A percentile compares a stretch with the other conserved stretches of the same genome.
These are phyloP conservation scores for Enteromius radiatus DNA, from an alignment of 2,797 vertebrate genomes.

Conservation along the genomic window DNA sequence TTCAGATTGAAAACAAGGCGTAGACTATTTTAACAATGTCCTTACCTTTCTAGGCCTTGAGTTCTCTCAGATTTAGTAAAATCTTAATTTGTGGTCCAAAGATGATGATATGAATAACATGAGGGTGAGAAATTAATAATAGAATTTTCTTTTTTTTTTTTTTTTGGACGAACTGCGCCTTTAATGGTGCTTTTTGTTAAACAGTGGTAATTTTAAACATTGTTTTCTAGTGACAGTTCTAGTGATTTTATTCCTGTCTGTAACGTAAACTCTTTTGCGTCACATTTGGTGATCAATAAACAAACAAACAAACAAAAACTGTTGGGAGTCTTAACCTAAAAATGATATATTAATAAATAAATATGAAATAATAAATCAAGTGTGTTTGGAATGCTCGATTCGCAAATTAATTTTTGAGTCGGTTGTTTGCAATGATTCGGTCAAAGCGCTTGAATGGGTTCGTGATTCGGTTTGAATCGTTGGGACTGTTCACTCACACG, in stretches of 20 bases:
- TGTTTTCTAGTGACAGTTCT: neutral
- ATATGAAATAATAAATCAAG: neutral
- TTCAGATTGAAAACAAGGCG: neutral
- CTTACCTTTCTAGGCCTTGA: too few species aligned
- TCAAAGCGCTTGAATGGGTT: neutral
- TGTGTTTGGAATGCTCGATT: neutral
- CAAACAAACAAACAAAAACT: too few species aligned
- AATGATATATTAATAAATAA: too few species aligned
- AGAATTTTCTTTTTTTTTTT: too few species aligned
- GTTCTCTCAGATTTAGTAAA: neutral
- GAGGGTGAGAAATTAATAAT: too few species aligned
- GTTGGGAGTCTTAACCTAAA: neutral
- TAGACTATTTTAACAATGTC: too few species aligned
- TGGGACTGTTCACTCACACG: neutral
- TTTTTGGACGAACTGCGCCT: too few species aligned
- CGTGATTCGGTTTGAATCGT: neutral
- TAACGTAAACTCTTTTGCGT: neutral
- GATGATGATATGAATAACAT: neutral
- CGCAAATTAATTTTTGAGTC: neutral
- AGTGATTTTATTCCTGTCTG: neutral
- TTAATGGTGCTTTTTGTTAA: neutral
- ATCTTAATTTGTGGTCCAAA: neutral
- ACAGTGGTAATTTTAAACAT: neutral
- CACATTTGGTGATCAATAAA: neutral
- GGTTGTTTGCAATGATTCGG: neutral